Percentiles rank a stretch among this genome's conserved stretches.
Conservation (phyloP, 2,797 vertebrate genomes). For the Sus cebifrons region DNA sequence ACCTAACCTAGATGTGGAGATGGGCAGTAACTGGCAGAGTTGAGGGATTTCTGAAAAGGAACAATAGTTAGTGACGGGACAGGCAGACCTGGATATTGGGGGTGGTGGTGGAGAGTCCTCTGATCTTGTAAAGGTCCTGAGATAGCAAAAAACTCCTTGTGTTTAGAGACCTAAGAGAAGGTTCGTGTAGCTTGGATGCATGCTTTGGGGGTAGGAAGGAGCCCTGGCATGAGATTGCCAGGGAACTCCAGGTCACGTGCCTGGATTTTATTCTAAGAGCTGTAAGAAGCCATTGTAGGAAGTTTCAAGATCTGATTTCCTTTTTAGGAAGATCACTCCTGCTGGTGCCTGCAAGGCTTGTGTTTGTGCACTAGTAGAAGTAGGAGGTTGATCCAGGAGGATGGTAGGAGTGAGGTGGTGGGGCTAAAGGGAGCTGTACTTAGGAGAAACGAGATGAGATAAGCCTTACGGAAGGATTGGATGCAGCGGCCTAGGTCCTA, state of each 20-base stretch:
- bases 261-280: constrained; percentile 65
- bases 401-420: not conserved
- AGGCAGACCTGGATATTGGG: not conserved
- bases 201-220: not conserved
- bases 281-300: constrained; percentile 41
- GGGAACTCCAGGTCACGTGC: constrained; percentile 39
- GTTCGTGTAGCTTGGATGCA: not conserved
- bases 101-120: not conserved
- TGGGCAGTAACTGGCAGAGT: not conserved
- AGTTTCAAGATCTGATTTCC: constrained; percentile 48
- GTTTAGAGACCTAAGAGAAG: constrained; percentile 18
- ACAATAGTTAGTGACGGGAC: not conserved
- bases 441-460: constrained; percentile 38
- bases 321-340: constrained; percentile 8
- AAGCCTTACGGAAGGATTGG: not conserved
- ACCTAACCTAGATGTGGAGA: constrained; percentile 5
- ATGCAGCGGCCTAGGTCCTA: not conserved
- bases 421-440: constrained; percentile 15
- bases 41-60: constrained; percentile 51
- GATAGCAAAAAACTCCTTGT: not conserved
- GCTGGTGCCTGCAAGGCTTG: constrained; percentile 27
- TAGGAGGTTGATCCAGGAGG: not conserved
- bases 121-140: not conserved
- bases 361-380: not conserved
- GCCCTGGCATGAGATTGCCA: not conserved